These are phyloP conservation scores for Camelus dromedarius DNA, from an alignment of 2,113 vertebrate species.

Conservation along the genomic window DNA sequence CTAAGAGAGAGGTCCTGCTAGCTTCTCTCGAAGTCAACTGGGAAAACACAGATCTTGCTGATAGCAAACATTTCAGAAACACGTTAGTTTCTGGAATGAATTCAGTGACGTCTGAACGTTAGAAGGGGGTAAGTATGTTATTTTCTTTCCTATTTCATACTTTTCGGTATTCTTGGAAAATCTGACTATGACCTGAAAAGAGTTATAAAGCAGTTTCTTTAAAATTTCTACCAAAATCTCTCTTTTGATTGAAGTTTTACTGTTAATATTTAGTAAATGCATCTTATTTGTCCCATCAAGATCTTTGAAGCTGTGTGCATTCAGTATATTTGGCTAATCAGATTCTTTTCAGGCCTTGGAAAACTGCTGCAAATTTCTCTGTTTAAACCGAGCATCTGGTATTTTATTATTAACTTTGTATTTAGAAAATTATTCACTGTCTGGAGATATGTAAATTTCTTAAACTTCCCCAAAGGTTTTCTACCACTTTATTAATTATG, in stretches of 20 bases:
- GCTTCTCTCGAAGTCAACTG: not conserved
- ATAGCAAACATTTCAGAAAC: not conserved
- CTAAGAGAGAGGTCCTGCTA: not conserved
- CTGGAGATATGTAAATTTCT: constrained; percentile 59
- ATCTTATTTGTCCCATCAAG: not conserved
- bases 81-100: not conserved
- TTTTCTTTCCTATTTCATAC: not conserved
- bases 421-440: constrained; percentile 63
- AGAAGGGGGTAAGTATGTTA: not conserved
- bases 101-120: not conserved
- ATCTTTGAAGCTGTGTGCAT: not conserved
- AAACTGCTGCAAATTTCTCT: not conserved
- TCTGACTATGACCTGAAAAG: not conserved
- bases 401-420: not conserved
- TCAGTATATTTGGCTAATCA: not conserved
- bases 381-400: not conserved
- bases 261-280: not conserved
- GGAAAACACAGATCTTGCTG: not conserved
- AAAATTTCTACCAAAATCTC: not conserved
- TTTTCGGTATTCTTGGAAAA: not conserved
- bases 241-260: constrained; percentile 2
- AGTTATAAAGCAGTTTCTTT: not conserved
- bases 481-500: constrained; percentile 75
- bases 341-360: not conserved
- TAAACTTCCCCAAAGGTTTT: constrained; percentile 51